Evolutionary conservation across 2,113 vertebrate species (phyloP), one percentile per base, ranked within the genome.

Genomic region (Planiliza haematocheilus): DNA sequence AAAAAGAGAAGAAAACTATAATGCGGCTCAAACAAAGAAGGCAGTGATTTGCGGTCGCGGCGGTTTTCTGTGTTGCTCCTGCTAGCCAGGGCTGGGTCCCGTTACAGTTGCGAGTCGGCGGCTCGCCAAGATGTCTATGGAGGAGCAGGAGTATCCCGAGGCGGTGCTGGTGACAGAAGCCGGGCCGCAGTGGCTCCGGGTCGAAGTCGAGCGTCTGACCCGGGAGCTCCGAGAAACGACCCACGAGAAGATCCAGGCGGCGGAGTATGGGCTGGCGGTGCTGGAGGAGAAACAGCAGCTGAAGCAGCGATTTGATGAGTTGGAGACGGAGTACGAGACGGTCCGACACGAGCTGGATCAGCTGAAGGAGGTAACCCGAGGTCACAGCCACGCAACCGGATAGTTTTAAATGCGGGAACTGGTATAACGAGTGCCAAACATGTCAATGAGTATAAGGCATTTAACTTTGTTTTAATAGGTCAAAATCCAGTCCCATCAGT

Each of bases 261-360:
- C 97, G 4, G 96, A 99, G 80, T 99, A 98, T 20, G 97, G 97
- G 57, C 92, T 99, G 84, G 97, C 93, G 74, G 97, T 99, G 79
- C 94, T 99, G 74, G 97, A 98, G 92, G 97, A 99, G 94, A 99
- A 99, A 78, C 97, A 98, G 87, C 95, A 96, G 89, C 95, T 99
- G 66, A 96, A 98, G 80, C 95, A 95, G 91, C 93, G 96, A 64
- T 96, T 95, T 16, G 97, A 99, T 20, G 97, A 99, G 82, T 83
- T 99, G 85, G 97, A 99, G 89, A 88, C 93, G 21, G 97, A 98
- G 56, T 94, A 96, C 68, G 97, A 99, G 91, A 89, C 95, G 73
- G 94, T 95, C 61, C 94, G 96, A 55, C 86, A 94, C 24, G 97
- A 99, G 89, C 93, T 98, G 93, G 96, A 97, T 76, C 97, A 98